Percentiles rank a stretch among this genome's conserved stretches.
Conservation (phyloP, 1,140 invertebrate species). For the Dreissena rostriformis region DNA sequence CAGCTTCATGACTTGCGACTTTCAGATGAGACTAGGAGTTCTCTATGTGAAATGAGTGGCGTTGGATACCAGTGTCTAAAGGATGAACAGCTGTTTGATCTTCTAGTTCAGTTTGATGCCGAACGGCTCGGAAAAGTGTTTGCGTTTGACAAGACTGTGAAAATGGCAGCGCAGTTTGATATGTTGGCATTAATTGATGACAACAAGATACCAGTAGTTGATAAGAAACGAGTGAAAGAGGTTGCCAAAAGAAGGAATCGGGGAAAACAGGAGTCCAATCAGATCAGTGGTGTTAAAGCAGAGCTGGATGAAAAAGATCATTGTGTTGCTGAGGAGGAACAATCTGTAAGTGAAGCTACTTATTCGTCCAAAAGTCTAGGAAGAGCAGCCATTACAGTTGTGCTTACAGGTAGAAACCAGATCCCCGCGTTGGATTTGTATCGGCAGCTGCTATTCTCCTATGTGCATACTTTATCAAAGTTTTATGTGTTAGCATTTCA, state of each 20-base stretch:
- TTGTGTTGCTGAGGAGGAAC: neutral
- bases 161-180: constrained; percentile 5
- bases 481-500: constrained; percentile 57
- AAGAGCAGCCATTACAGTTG: constrained; percentile 27
- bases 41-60: constrained; percentile 33
- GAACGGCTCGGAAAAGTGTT: constrained; percentile 18
- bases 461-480: constrained; percentile 26
- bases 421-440: constrained; percentile 30
- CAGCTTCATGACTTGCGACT: constrained; percentile 27
- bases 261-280: neutral
- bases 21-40: constrained; percentile 28
- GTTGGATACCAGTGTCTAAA: constrained; percentile 44
- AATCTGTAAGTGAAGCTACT: neutral
- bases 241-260: neutral
- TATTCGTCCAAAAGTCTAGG: constrained; percentile 4
- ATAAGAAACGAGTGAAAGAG: neutral
- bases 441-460: constrained; percentile 42
- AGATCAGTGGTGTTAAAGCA: neutral
- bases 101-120: constrained; percentile 53
- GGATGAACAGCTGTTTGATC: constrained; percentile 38
- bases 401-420: constrained; percentile 32
- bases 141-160: constrained; percentile 18
- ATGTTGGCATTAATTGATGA: constrained; percentile 18
- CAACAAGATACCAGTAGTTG: neutral
- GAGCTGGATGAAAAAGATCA: neutral